Conservation (phyloP, 2,888 invertebrate genomes). For the Itoplectis maculator region DNA sequence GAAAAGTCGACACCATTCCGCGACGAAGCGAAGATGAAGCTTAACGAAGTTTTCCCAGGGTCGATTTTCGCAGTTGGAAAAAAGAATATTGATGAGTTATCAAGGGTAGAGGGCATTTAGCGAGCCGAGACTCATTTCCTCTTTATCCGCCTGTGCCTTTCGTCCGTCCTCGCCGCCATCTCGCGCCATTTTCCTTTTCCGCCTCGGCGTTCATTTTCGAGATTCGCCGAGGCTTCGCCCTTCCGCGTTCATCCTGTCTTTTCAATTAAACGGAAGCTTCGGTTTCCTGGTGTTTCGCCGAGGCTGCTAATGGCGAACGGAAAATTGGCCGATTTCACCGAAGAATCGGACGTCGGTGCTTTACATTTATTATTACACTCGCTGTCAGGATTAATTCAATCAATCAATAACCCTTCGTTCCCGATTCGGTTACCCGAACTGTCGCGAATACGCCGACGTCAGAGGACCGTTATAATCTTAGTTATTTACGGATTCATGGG, state of each 20-base stretch:
- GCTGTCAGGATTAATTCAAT: slow-evolving; percentile 46
- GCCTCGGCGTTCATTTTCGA: slow-evolving; percentile 29
- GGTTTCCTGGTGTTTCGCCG: slow-evolving; percentile 33
- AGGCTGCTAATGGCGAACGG: neutral
- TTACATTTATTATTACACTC: slow-evolving; percentile 56
- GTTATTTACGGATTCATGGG: slow-evolving; percentile 32
- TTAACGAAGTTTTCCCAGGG: slow-evolving; percentile 69
- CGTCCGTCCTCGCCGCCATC: slow-evolving; percentile 18
- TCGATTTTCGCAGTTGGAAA: slow-evolving; percentile 64
- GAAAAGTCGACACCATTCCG: slow-evolving; percentile 36
- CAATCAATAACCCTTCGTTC: slow-evolving; percentile 44
- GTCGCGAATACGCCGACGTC: neutral
- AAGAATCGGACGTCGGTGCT: slow-evolving; percentile 32
- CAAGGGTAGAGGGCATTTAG: slow-evolving; percentile 64
- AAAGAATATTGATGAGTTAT: slow-evolving; percentile 73
- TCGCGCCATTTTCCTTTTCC: slow-evolving; percentile 39
- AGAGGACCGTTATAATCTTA: neutral
- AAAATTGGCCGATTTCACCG: slow-evolving; percentile 35
- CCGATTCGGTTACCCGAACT: slow-evolving; percentile 24
- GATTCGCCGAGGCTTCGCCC: slow-evolving; percentile 31
- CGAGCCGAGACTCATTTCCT: slow-evolving; percentile 48
- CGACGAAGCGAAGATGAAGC: slow-evolving; percentile 62
- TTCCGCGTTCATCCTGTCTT: slow-evolving; percentile 13
- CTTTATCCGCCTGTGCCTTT: slow-evolving; percentile 35
- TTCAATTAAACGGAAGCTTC: slow-evolving; percentile 39